A percentile compares a stretch with the other conserved stretches of the same genome.
phyloP scores from a whole-genome alignment of 2,113 vertebrate species.

The Phalacrocorax pelagicus region DNA sequence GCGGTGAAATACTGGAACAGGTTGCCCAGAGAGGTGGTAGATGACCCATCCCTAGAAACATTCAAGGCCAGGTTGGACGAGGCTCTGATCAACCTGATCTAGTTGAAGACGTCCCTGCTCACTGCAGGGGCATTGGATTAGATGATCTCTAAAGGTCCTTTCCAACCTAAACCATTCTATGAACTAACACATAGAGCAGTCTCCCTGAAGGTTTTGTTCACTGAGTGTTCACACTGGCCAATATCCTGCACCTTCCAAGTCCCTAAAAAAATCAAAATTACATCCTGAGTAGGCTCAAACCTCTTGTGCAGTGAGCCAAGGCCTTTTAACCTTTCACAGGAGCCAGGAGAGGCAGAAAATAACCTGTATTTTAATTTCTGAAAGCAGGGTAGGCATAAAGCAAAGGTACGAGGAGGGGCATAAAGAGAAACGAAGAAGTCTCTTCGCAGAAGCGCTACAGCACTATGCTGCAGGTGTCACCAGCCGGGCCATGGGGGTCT shows the following conservation, averaged over 20 bases:
- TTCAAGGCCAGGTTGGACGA: too few species aligned
- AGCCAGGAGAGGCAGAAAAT: neutral
- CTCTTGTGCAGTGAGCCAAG: neutral
- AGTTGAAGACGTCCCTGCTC: too few species aligned
- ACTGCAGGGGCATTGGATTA: too few species aligned
- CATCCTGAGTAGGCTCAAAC: neutral
- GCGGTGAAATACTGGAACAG: too few species aligned
- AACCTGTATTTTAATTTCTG: neutral
- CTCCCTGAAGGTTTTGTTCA: neutral
- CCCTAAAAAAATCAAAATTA: neutral
- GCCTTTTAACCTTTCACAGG: neutral
- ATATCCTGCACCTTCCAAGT: neutral
- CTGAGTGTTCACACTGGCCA: neutral
- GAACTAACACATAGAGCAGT: neutral
- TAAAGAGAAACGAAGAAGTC: neutral
- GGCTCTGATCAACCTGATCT: too few species aligned
- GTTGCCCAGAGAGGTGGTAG: too few species aligned
- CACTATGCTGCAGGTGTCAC: neutral
- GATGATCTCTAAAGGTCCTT: too few species aligned
- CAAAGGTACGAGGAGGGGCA: neutral
- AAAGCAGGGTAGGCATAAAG: neutral
- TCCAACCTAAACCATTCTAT: too few species aligned
- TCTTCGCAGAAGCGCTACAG: neutral
- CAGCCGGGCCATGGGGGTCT: neutral
- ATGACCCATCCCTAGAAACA: too few species aligned